phyloP scores from a whole-genome alignment of 2,797 vertebrate species.

The Parambassis ranga region DNA sequence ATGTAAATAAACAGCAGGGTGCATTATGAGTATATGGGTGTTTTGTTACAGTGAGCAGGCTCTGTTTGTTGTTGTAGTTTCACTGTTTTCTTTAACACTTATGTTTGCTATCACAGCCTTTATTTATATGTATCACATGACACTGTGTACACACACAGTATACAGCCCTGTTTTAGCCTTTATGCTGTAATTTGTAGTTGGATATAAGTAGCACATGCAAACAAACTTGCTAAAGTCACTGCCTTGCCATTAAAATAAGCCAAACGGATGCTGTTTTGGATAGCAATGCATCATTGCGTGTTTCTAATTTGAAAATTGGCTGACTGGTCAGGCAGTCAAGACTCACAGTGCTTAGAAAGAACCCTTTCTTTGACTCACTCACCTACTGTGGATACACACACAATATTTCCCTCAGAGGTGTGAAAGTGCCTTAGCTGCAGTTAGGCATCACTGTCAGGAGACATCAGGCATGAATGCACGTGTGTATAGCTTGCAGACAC shows the following conservation, averaged over 20 bases:
- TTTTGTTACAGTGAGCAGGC: background rate
- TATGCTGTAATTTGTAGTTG: background rate
- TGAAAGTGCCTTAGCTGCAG: constrained; percentile 33
- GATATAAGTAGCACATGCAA: background rate
- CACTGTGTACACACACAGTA: background rate
- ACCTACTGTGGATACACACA: constrained; percentile 10
- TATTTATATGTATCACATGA: background rate
- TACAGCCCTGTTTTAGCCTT: background rate
- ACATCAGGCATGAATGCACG: constrained; percentile 16
- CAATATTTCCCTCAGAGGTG: constrained; percentile 19
- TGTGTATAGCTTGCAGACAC: background rate
- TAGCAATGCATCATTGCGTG: background rate
- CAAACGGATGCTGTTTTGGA: background rate
- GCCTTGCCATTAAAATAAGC: background rate
- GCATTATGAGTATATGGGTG: background rate
- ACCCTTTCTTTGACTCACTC: constrained; percentile 6
- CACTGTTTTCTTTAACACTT: background rate
- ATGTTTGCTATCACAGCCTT: background rate
- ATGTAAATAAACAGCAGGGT: background rate
- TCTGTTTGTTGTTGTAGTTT: constrained; percentile 1
- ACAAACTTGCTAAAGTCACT: background rate
- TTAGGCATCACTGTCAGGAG: constrained; percentile 20
- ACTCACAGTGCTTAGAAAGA: background rate
- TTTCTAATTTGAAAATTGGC: constrained; percentile 12
- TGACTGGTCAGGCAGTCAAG: constrained; percentile 7